These are phyloP conservation scores for Schizaphis graminum DNA, from an alignment of 2,888 invertebrate genomes.

Conservation along the genomic window DNA sequence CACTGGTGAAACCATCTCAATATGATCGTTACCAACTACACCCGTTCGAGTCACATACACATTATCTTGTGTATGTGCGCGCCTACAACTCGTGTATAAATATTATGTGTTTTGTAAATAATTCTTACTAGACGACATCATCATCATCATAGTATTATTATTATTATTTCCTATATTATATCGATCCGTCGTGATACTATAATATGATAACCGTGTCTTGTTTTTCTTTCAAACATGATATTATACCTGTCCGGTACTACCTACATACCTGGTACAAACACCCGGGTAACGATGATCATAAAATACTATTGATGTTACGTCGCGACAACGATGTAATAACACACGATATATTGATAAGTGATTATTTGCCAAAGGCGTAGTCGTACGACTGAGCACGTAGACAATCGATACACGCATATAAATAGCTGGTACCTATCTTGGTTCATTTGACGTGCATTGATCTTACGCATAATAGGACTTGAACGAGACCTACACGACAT, in stretches of 20 bases:
- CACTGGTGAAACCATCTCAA: neutral
- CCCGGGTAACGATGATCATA: neutral
- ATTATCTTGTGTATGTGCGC: neutral
- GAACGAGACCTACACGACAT: neutral
- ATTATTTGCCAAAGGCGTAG: no score
- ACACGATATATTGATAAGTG: neutral
- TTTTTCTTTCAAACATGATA: neutral
- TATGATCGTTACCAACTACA: neutral
- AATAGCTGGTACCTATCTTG: neutral
- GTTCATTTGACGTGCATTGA: neutral
- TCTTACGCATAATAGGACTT: neutral
- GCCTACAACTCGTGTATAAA: neutral
- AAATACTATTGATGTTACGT: neutral
- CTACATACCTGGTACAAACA: neutral
- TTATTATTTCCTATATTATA: neutral
- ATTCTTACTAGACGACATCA: neutral
- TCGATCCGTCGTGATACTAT: neutral
- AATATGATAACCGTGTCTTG: no score
- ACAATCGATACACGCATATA: neutral
- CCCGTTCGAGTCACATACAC: neutral
- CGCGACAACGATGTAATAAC: neutral
- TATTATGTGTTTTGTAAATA: constrained; percentile 35
- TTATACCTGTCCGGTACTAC: neutral
- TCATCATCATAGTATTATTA: no score
- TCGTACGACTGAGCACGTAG: neutral